Evolutionary conservation across 2,113 vertebrate genomes (phyloP).

Genomic region (Spea multiplicata): DNA sequence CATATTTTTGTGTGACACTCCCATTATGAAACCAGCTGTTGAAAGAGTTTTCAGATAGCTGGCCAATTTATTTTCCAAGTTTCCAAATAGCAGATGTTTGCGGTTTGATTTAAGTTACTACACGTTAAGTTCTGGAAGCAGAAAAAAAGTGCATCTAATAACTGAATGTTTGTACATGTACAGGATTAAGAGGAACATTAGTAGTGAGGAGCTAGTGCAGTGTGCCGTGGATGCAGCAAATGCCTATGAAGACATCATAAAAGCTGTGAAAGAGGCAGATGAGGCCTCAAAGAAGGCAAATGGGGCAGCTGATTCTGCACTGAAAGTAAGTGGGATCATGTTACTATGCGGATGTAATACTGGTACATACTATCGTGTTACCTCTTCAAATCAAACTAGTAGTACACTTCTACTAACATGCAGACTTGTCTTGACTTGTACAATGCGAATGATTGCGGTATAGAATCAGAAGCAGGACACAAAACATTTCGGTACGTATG

Average conservation of each 20-base stretch:
- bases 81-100: neutral
- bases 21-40: no score
- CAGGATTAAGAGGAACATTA: slow-evolving; percentile 78
- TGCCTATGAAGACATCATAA: slow-evolving; percentile 86
- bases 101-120: neutral
- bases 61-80: neutral
- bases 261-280: slow-evolving; percentile 82
- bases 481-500: no score
- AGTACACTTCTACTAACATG: no score
- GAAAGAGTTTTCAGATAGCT: neutral
- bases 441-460: no score
- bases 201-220: slow-evolving; percentile 72
- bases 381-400: no score
- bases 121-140: neutral
- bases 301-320: slow-evolving; percentile 75
- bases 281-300: slow-evolving; percentile 79
- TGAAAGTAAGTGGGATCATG: slow-evolving; percentile 67
- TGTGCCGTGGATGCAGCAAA: slow-evolving; percentile 81
- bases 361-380: no score
- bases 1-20: no score
- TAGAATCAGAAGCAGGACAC: no score
- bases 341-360: no score
- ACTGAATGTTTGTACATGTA: neutral
- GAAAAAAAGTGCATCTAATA: neutral
- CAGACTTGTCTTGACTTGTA: no score